phyloP scores from a whole-genome alignment of 2,888 invertebrate species.

The Aspidiotus destructor region DNA sequence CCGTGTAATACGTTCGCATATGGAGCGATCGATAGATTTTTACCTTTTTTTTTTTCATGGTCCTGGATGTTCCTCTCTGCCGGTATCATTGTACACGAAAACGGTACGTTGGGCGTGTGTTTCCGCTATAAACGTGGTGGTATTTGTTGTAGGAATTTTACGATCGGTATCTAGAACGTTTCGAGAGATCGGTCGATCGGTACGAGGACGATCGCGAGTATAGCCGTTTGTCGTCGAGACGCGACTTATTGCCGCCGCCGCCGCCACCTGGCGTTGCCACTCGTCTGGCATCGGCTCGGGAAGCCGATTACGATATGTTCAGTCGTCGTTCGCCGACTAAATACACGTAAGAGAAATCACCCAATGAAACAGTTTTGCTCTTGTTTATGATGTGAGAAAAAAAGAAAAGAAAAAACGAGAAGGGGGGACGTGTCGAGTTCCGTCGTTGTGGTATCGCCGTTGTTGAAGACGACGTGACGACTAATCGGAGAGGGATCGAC shows the following conservation, averaged over 20 bases:
- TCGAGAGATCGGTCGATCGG: conserved; percentile 30
- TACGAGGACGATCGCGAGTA: conserved; percentile 29
- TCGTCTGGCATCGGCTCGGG: conserved; percentile 32
- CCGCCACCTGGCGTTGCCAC: conserved; percentile 30
- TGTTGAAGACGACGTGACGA: too few species aligned
- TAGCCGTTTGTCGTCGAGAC: conserved; percentile 30
- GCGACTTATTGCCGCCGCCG: conserved; percentile 24
- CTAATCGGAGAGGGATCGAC: too few species aligned
- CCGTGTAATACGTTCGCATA: too few species aligned
- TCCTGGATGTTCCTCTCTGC: background rate
- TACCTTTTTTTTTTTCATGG: too few species aligned
- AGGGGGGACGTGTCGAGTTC: too few species aligned
- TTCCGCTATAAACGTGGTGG: background rate
- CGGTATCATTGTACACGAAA: conserved; percentile 2
- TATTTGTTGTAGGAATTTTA: conserved; percentile 33
- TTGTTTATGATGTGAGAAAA: too few species aligned
- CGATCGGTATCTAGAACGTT: conserved; percentile 33
- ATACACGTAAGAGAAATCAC: conserved; percentile 26
- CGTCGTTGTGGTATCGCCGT: too few species aligned
- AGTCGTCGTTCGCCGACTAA: conserved; percentile 29
- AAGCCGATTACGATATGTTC: conserved; percentile 29
- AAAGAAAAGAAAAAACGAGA: too few species aligned
- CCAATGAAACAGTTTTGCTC: background rate
- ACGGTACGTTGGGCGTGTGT: background rate
- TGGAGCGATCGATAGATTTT: too few species aligned